These are phyloP conservation scores for Crematogaster levior DNA, from an alignment of 2,888 invertebrate species.

Conservation along the genomic window DNA sequence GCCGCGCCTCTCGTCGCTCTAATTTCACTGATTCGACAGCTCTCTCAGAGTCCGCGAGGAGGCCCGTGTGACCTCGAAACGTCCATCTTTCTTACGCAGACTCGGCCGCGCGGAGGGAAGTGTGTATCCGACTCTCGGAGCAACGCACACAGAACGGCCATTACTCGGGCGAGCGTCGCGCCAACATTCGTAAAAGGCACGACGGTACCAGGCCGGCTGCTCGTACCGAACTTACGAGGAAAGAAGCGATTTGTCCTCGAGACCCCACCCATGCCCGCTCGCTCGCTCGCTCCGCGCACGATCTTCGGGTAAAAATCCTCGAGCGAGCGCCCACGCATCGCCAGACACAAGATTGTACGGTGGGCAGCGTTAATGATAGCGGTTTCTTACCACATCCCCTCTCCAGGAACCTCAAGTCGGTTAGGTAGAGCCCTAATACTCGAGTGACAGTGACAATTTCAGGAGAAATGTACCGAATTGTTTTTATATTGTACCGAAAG, in stretches of 20 bases:
- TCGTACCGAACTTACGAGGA: constrained; percentile 60
- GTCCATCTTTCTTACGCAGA: constrained; percentile 38
- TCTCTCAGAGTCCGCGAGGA: constrained; percentile 22
- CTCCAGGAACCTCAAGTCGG: neutral
- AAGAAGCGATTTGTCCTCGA: constrained; percentile 64
- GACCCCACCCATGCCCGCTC: constrained; percentile 68
- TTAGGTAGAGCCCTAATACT: neutral
- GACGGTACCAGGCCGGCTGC: constrained; percentile 45
- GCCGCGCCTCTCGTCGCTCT: constrained; percentile 31
- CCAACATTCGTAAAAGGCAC: constrained; percentile 51
- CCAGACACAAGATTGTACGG: neutral
- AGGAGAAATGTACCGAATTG: too few species aligned
- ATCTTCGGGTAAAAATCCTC: constrained; percentile 5
- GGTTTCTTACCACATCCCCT: neutral
- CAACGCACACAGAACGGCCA: constrained; percentile 51
- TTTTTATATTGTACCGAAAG: too few species aligned
- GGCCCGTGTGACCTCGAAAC: constrained; percentile 50
- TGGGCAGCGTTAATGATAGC: neutral
- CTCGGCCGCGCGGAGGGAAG: neutral
- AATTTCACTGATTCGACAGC: constrained; percentile 42
- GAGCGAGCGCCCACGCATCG: constrained; percentile 44
- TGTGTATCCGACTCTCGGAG: neutral
- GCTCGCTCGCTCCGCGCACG: constrained; percentile 31
- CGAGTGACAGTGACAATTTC: neutral
- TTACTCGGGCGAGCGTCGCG: constrained; percentile 55